Conservation (phyloP, 2,888 invertebrate species). For the Scaptomyza cyrtandrae region DNA sequence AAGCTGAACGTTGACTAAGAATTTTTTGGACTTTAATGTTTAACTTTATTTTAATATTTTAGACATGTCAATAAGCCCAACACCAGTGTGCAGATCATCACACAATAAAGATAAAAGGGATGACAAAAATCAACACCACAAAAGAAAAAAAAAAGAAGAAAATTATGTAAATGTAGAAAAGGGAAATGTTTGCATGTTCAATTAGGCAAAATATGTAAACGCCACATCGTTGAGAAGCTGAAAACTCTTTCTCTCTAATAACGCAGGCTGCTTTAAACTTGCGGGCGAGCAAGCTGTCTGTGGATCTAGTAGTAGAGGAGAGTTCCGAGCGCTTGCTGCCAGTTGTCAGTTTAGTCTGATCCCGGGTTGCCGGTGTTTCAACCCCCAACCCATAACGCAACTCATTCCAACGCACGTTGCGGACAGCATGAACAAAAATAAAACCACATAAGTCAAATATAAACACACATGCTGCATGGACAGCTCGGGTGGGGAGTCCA, state of each 20-base stretch:
- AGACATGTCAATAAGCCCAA: not conserved
- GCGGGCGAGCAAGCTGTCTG: conserved; percentile 35
- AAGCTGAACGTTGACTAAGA: not conserved
- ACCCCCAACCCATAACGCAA: not conserved
- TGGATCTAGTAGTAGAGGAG: not conserved
- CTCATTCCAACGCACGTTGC: conserved; percentile 1
- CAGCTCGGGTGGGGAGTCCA: conserved; percentile 48
- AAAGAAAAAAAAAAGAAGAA: not conserved
- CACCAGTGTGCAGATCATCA: conserved; percentile 18
- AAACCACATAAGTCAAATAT: conserved; percentile 71
- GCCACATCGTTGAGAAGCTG: not conserved
- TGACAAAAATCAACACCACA: conserved; percentile 11
- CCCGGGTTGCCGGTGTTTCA: conserved; percentile 41
- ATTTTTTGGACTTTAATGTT: not conserved
- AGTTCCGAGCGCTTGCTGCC: conserved; percentile 14
- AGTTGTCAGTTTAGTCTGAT: conserved; percentile 22
- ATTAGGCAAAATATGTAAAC: conserved; percentile 28
- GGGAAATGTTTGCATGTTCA: conserved; percentile 43
- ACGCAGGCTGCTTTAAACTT: conserved; percentile 3
- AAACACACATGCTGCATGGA: conserved; percentile 64
- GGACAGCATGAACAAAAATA: conserved; percentile 57
- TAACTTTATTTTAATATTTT: not conserved
- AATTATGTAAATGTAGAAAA: conserved; percentile 27
- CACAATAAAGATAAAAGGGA: conserved; percentile 19
- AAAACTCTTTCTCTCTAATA: conserved; percentile 4